A percentile compares a stretch with the other conserved stretches of the same genome.
Conservation (phyloP, 1,140 invertebrate species). For the Philopotamus ludificatus region DNA sequence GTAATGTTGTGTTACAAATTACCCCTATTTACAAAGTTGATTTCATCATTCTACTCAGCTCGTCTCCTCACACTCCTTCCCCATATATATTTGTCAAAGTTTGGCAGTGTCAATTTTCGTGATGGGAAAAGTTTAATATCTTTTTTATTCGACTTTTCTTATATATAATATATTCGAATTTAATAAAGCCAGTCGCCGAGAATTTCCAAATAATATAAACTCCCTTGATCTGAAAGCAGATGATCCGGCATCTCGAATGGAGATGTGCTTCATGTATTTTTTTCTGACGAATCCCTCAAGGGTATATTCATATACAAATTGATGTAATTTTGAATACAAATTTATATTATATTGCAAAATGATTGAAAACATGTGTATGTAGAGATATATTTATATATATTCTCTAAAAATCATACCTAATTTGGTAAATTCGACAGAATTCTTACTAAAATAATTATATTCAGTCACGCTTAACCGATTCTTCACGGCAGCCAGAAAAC, state of each 20-base stretch:
- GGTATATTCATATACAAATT: too few relatives aligned
- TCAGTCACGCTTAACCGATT: too few relatives aligned
- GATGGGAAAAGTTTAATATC: constrained; percentile 40
- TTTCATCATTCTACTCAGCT: constrained; percentile 32
- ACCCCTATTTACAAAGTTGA: constrained; percentile 30
- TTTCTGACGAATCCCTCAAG: too few relatives aligned
- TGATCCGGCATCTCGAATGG: constrained; percentile 1
- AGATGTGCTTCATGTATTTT: too few relatives aligned
- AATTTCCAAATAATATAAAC: not conserved
- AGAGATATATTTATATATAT: too few relatives aligned
- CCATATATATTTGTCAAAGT: constrained; percentile 39
- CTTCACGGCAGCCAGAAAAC: too few relatives aligned
- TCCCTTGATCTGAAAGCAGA: constrained; percentile 2
- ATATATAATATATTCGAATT: constrained; percentile 17
- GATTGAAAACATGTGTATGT: too few relatives aligned
- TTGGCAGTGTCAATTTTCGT: constrained; percentile 32
- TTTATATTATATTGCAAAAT: too few relatives aligned
- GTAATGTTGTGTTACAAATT: constrained; percentile 12
- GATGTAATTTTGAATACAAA: too few relatives aligned
- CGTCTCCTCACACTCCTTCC: constrained; percentile 21
- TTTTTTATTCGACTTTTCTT: constrained; percentile 32
- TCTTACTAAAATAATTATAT: too few relatives aligned
- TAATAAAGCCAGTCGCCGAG: constrained; percentile 13
- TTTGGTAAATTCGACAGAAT: too few relatives aligned
- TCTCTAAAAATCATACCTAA: too few relatives aligned